These are phyloP conservation scores for Parnassius smintheus DNA, from an alignment of 2,888 invertebrate species.

Conservation along the genomic window DNA sequence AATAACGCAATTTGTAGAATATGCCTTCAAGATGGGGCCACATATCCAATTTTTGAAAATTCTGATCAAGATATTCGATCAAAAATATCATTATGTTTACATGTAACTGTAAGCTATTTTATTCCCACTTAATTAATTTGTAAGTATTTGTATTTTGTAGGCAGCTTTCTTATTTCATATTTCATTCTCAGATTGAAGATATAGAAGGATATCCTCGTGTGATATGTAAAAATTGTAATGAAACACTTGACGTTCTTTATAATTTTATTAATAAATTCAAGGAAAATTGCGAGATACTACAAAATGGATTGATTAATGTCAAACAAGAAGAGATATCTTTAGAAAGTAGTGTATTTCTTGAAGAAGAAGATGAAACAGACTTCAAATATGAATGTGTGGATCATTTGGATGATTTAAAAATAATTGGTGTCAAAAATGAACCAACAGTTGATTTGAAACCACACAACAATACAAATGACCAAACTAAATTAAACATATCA, in stretches of 20 bases:
- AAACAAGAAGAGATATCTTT: slow-evolving; percentile 48
- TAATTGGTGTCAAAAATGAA: slow-evolving; percentile 12
- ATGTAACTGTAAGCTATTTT: slow-evolving; percentile 50
- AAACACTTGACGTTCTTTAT: slow-evolving; percentile 47
- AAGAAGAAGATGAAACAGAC: background rate
- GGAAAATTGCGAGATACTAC: slow-evolving; percentile 51
- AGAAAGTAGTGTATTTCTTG: too few species aligned
- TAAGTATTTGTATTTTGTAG: background rate
- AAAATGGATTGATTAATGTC: slow-evolving; percentile 45
- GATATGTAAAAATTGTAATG: slow-evolving; percentile 58
- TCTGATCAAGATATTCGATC: slow-evolving; percentile 40
- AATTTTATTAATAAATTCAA: slow-evolving; percentile 60
- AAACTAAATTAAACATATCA: slow-evolving; percentile 2
- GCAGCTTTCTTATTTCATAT: slow-evolving; percentile 4
- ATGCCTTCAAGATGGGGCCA: slow-evolving; percentile 60
- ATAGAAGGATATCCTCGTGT: slow-evolving; percentile 59
- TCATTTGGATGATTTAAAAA: slow-evolving; percentile 28
- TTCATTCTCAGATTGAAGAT: slow-evolving; percentile 60
- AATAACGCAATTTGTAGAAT: slow-evolving; percentile 52
- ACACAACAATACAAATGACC: background rate
- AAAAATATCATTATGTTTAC: slow-evolving; percentile 56
- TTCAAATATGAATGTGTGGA: slow-evolving; percentile 31
- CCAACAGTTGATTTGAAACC: slow-evolving; percentile 24
- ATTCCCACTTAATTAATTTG: background rate
- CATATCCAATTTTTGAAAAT: slow-evolving; percentile 55